A percentile compares a stretch with the other conserved stretches of the same genome.
These are phyloP conservation scores for Cavia porcellus DNA, from an alignment of 2,113 vertebrate genomes.

Conservation along the genomic window DNA sequence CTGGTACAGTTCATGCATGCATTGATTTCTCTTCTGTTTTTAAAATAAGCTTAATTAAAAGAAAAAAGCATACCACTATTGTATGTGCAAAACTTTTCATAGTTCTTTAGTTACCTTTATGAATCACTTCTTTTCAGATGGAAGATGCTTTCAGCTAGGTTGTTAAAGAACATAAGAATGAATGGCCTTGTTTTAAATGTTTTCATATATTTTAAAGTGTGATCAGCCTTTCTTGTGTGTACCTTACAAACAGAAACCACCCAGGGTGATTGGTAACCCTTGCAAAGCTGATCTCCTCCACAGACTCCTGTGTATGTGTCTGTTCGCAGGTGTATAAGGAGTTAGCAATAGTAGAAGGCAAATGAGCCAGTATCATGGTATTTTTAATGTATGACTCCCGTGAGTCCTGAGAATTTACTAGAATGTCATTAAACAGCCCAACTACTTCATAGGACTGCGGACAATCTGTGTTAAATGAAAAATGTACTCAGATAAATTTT, in stretches of 20 bases:
- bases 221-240: conserved; percentile 49
- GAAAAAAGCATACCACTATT: background rate
- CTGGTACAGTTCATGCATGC: no score
- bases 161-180: background rate
- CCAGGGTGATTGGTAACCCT: background rate
- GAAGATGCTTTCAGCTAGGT: conserved; percentile 4
- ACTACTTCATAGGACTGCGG: conserved; percentile 83
- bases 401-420: conserved; percentile 57
- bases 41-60: background rate
- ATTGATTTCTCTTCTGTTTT: no score
- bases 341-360: background rate
- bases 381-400: conserved; percentile 39
- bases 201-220: conserved; percentile 36
- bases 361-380: conserved; percentile 51
- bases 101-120: background rate
- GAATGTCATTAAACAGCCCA: conserved; percentile 81
- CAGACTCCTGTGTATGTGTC: background rate
- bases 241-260: conserved; percentile 25
- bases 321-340: background rate
- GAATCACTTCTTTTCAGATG: conserved; percentile 29
- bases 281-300: background rate
- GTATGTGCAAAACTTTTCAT: background rate
- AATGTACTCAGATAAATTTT: conserved; percentile 50
- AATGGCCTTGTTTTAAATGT: background rate
- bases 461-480: conserved; percentile 73